Percentiles rank a stretch among this genome's conserved stretches.
Conservation (phyloP, 2,888 invertebrate species). For the Scaptomyza reducta region DNA sequence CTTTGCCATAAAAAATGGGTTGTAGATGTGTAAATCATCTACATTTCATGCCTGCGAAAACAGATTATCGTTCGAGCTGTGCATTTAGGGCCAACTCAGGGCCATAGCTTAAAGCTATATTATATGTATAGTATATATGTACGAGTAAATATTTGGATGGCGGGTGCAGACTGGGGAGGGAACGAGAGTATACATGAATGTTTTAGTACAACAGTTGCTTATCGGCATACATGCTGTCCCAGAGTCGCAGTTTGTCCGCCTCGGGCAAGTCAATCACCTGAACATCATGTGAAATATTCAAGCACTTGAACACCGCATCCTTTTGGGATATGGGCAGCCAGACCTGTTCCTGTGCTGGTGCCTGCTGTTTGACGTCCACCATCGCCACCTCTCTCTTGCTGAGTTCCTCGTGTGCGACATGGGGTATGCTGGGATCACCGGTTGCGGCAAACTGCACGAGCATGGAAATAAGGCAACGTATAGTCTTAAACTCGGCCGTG, state of each 20-base stretch:
- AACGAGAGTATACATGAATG: not conserved
- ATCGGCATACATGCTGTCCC: conserved; percentile 82
- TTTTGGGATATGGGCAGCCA: conserved; percentile 77
- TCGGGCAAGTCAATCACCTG: conserved; percentile 83
- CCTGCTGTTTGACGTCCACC: not conserved
- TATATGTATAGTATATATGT: conserved; percentile 7
- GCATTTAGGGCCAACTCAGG: conserved; percentile 61
- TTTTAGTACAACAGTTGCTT: conserved; percentile 60
- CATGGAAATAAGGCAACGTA: conserved; percentile 81
- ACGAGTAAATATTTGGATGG: conserved; percentile 15
- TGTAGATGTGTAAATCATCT: conserved; percentile 68
- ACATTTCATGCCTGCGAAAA: conserved; percentile 53
- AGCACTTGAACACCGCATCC: conserved; percentile 78
- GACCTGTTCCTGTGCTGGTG: conserved; percentile 14
- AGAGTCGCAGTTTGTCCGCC: conserved; percentile 80
- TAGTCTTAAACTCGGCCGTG: conserved; percentile 82
- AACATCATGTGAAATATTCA: conserved; percentile 83
- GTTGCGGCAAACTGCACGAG: conserved; percentile 81
- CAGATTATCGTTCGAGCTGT: conserved; percentile 42
- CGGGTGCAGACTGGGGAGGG: not conserved
- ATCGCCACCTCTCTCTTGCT: conserved; percentile 5
- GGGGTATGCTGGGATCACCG: conserved; percentile 80
- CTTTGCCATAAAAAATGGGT: conserved; percentile 48
- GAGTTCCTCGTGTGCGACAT: conserved; percentile 50
- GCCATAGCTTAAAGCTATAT: conserved; percentile 40